Base-by-base conservation (phyloP, 2,888 invertebrate species). In the Trichopria drosophilae region DNA sequence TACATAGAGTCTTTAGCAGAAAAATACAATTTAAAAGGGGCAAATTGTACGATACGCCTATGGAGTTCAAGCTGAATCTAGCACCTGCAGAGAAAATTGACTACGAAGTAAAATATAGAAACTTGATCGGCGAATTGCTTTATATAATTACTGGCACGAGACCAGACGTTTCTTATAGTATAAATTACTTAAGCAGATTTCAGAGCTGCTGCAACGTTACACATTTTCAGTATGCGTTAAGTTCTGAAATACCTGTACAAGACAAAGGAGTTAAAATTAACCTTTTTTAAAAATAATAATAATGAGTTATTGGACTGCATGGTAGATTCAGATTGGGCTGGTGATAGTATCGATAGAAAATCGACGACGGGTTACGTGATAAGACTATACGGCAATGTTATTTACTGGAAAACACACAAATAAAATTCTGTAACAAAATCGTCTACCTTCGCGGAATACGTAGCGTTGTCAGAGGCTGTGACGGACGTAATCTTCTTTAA, bases 311-410 rank as follows among this genome's bases (percentile, higher is more conserved):
- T 51, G 9, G 13, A n/a, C n/a, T n/a, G n/a, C n/a, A n/a, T n/a
- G 9, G 43, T 55, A 7, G 52, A 50, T 28, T 51, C 53, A 3
- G 53, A 58, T 24, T 55, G 48, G 49, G 51, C 49, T 10, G 51
- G 49, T 2, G 46, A 53, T 15, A 44, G 1, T 13, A 9, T 13
- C 7, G 48, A 57, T 26, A 46, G 53, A 42, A 58, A 58, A 42
- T 58, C 58, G 1, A 55, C 53, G 4, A 49, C 51, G 1, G 71
- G 69, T 6, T 71, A 52, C 61, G 36, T 69, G 2, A 69, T 73
- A 22, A 63, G 65, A 67, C 49, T 72, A 4, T 71, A 54, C 63
- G 64, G 63, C 26, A 71, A 69, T 46, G 34, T 39, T 1, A 36
- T 53, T 1, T 34, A 35, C 2, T 54, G 45, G 51, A 52, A 54